phyloP scores from a whole-genome alignment of 2,888 invertebrate species.

The Dorcus parallelipipedus region DNA sequence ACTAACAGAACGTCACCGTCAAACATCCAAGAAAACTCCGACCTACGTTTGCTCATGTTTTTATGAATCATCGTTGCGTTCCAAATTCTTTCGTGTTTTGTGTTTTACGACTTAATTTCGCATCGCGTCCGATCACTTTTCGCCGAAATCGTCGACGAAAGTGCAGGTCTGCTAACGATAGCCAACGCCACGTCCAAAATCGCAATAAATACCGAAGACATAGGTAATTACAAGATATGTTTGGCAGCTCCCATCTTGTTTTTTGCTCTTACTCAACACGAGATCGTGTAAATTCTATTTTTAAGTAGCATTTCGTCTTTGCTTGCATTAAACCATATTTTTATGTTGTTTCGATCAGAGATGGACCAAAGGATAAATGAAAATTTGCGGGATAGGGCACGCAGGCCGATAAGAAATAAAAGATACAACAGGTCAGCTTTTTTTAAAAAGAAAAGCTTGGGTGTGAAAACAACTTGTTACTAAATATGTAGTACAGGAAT shows the following conservation, averaged over 20 bases:
- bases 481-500: not conserved
- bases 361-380: constrained; percentile 48
- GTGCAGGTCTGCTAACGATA: not conserved
- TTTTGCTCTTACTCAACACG: constrained; percentile 47
- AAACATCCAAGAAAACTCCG: not conserved
- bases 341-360: constrained; percentile 39
- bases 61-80: constrained; percentile 20
- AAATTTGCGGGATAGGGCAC: constrained; percentile 49
- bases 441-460: not conserved
- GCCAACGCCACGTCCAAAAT: not conserved
- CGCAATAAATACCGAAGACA: not conserved
- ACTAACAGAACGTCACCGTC: not conserved
- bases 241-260: constrained; percentile 36
- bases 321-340: constrained; percentile 31
- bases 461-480: constrained; percentile 1
- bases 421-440: constrained; percentile 65
- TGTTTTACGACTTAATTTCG: constrained; percentile 6
- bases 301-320: constrained; percentile 39
- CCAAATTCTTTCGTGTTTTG: constrained; percentile 4
- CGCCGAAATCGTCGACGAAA: not conserved
- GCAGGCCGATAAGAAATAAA: constrained; percentile 67
- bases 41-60: constrained; percentile 26
- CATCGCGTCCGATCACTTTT: constrained; percentile 9
- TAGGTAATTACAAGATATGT: constrained; percentile 30
- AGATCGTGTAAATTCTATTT: constrained; percentile 45